Percentiles rank a stretch among this genome's conserved stretches.
These are phyloP conservation scores for Porites australiensis DNA, from an alignment of 64 coral and sea anemone genomes.

Conservation along the genomic window DNA sequence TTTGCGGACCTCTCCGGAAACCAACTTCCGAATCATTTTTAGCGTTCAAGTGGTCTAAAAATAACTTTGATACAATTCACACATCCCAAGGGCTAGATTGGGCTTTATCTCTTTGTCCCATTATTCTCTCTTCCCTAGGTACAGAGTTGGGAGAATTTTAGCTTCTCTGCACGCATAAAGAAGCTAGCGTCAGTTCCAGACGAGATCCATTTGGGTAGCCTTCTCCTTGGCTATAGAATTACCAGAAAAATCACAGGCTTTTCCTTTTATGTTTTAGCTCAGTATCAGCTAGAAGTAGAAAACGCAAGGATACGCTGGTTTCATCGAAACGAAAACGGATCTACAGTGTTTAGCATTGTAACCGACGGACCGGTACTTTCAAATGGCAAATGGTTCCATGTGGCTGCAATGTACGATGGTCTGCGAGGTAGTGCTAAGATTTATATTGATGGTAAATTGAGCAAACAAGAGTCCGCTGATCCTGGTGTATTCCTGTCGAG, in stretches of 20 bases:
- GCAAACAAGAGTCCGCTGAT: constrained; percentile 86
- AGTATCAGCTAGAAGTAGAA: constrained; percentile 78
- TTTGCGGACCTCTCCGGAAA: no score
- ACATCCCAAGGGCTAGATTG: no score
- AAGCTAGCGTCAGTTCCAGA: no score
- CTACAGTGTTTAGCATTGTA: constrained; percentile 92
- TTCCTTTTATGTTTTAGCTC: constrained; percentile 56
- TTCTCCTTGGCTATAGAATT: no score
- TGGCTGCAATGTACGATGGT: constrained; percentile 85
- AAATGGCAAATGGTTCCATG: constrained; percentile 73
- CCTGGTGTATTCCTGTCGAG: constrained; percentile 89
- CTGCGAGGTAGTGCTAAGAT: constrained; percentile 69
- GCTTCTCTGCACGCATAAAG: no score
- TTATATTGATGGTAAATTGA: constrained; percentile 86
- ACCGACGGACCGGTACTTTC: constrained; percentile 87
- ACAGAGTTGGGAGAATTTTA: not conserved
- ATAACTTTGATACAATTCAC: no score
- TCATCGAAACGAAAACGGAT: constrained; percentile 90
- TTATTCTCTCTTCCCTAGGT: no score
- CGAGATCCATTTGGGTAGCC: no score
- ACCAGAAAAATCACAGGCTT: not conserved
- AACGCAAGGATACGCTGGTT: constrained; percentile 93
- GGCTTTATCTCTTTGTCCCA: no score
- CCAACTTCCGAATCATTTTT: no score
- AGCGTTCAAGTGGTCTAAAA: no score